These are phyloP conservation scores for Lathronympha strigana DNA, from an alignment of 2,888 invertebrate genomes.

Conservation along the genomic window DNA sequence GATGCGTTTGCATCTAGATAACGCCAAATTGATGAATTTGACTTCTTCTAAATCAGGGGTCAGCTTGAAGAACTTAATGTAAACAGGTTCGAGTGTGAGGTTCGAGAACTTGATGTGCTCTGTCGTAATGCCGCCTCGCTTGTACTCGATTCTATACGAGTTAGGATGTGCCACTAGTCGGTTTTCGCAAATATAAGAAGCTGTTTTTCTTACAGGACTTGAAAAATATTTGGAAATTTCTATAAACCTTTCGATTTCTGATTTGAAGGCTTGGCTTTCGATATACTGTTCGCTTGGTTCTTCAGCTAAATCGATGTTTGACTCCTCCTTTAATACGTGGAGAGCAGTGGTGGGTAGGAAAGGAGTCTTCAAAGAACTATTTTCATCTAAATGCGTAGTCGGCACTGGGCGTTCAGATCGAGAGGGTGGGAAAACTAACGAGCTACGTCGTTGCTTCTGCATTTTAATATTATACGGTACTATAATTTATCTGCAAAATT, in stretches of 20 bases:
- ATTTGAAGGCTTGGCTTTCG: constrained; percentile 56
- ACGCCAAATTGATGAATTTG: constrained; percentile 68
- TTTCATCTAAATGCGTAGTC: not conserved
- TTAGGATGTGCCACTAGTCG: constrained; percentile 68
- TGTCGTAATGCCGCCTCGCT: constrained; percentile 64
- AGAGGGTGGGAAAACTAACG: not conserved
- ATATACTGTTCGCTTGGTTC: constrained; percentile 51
- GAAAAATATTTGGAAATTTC: constrained; percentile 77
- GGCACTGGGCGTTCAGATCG: constrained; percentile 12
- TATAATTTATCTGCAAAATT: constrained; percentile 12
- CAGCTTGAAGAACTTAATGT: constrained; percentile 69
- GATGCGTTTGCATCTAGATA: constrained; percentile 68
- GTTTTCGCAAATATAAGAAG: constrained; percentile 72
- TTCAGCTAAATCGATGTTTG: constrained; percentile 54
- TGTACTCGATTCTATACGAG: constrained; percentile 64
- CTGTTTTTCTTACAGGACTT: constrained; percentile 70
- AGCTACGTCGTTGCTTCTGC: constrained; percentile 13
- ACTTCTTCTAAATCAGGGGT: constrained; percentile 71
- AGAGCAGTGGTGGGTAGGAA: not conserved
- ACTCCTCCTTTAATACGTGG: constrained; percentile 53
- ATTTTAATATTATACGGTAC: constrained; percentile 9
- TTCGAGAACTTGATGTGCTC: constrained; percentile 71
- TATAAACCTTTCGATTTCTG: constrained; percentile 69
- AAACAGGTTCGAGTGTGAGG: constrained; percentile 70
- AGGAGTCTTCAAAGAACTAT: not conserved